These are phyloP conservation scores for Vombatus ursinus DNA, from an alignment of 2,113 vertebrate genomes.

Conservation along the genomic window DNA sequence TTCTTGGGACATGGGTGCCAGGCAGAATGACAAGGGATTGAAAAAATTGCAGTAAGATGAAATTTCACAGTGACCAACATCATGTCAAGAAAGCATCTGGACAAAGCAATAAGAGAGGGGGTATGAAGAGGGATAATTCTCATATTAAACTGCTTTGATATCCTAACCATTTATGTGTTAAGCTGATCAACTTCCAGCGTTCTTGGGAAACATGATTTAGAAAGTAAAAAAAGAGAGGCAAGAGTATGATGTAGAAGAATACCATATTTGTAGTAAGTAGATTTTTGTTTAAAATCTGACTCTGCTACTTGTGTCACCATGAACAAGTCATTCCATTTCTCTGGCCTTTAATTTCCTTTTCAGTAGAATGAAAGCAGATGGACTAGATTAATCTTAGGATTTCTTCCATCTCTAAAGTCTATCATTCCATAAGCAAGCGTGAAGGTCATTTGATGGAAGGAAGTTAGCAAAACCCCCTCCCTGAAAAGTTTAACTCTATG, in stretches of 20 bases:
- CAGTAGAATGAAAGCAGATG: neutral
- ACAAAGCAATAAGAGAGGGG: neutral
- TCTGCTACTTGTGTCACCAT: neutral
- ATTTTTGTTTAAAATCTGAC: neutral
- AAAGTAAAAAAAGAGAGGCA: neutral
- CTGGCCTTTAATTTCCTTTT: neutral
- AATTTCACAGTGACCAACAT: neutral
- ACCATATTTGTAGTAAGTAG: neutral
- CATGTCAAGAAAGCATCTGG: neutral
- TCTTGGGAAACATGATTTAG: neutral
- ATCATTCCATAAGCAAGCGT: neutral
- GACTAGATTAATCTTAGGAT: neutral
- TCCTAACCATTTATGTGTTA: neutral
- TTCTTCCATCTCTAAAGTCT: neutral
- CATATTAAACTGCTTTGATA: neutral
- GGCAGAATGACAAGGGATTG: neutral
- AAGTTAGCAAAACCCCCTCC: constrained; percentile 27
- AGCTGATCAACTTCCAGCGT: neutral
- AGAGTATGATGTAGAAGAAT: neutral
- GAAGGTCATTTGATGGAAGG: neutral
- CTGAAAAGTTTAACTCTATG: constrained; percentile 8
- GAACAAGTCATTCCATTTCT: neutral
- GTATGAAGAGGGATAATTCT: neutral
- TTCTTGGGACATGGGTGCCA: constrained; percentile 18
- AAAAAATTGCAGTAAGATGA: neutral